Conservation (phyloP, 2,113 vertebrate genomes). For the Miniopterus natalensis region DNA sequence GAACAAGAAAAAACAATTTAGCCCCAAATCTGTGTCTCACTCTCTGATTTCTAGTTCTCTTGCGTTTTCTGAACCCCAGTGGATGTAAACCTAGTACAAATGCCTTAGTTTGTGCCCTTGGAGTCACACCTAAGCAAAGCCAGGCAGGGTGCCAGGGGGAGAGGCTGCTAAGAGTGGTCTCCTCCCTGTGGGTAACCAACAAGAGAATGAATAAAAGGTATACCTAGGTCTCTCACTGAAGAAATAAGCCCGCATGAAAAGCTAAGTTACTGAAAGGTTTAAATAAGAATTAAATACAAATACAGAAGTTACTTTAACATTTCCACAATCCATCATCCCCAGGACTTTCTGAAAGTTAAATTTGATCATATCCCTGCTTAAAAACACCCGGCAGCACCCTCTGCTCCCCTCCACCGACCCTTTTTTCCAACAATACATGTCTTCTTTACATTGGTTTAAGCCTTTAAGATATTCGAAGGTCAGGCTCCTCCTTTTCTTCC, state of each 20-base stretch:
- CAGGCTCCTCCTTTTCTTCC: neutral
- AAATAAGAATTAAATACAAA: constrained; percentile 18
- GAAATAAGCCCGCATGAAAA: neutral
- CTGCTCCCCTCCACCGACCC: neutral
- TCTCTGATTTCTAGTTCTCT: neutral
- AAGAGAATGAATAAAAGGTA: neutral
- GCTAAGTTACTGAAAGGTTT: constrained; percentile 50
- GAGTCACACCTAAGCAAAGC: neutral
- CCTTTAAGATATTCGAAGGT: neutral
- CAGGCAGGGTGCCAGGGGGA: neutral
- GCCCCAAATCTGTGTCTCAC: neutral
- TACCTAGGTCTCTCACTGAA: neutral
- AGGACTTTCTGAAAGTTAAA: constrained; percentile 34
- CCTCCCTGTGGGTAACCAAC: neutral
- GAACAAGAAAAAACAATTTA: neutral
- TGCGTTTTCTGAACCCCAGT: neutral
- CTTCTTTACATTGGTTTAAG: neutral
- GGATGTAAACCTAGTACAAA: neutral
- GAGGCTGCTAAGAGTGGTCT: neutral
- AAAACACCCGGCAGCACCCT: neutral
- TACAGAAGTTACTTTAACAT: constrained; percentile 41
- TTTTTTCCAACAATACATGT: neutral
- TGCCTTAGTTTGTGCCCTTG: neutral
- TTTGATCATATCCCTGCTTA: neutral
- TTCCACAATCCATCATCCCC: neutral